Base-by-base conservation (phyloP, 2,113 vertebrate genomes). In the Platycercus adscitus region DNA sequence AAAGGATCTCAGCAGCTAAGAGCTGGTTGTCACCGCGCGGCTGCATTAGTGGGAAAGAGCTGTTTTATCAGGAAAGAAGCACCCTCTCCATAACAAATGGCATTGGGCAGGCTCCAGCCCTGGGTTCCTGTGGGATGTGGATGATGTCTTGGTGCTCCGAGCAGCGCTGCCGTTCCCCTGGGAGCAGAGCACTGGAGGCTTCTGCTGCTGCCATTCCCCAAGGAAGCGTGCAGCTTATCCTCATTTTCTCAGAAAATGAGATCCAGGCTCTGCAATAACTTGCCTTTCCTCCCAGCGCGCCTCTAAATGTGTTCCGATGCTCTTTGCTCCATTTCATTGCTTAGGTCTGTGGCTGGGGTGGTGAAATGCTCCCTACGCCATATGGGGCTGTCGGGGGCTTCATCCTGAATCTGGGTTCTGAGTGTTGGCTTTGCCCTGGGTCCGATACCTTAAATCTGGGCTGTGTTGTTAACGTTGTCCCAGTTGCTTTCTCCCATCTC, bases 1-100 rank as follows among this genome's bases (percentile, higher is more conserved):
- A 52, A 53, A 81, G 5, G 83, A 63, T 61, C 44, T 19, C 39
- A 89, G 65, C 77, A 69, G 77, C 77, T 93, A 81, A 92, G 71
- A 91, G 94, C 66, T 0, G 4, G 78, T 88, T 94, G 79, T 90
- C 92, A 89, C 68, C 53, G 10, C 1, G 0, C 60, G 71, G 65
- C 65, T 89, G 55, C 73, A 16, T 78, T 76, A 52, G 39, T 58
- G 76, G 73, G 65, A 60, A 91, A 95, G 68, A 21, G 37, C 55
- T 19, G 37, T 76, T 88, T 60, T 72, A 23, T 43, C 66, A 64
- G n/a, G 53, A 53, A 61, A 49, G 46, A 71, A 60, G 65, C 4
- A 9, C 41, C n/a, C n/a, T 84, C 28, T 78, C 64, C 21, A 1
- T 85, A 60, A 63, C 47, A 64, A 84, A 91, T 43, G 66, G 23